Evolutionary conservation across 2,797 vertebrate genomes (phyloP).

Genomic region (Thalassophryne amazonica): DNA sequence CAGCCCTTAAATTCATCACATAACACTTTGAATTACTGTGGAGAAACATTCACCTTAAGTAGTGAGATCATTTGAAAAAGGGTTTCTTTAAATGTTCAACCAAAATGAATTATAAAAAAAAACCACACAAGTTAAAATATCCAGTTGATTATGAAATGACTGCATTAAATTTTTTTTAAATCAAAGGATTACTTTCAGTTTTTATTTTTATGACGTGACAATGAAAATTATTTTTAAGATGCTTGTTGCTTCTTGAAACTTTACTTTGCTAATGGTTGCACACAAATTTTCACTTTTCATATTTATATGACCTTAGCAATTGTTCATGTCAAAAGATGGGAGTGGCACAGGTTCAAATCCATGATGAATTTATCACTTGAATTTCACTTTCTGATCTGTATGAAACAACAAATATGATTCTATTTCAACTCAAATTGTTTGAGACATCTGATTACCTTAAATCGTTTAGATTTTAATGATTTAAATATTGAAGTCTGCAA

Average conservation of each 20-base stretch:
- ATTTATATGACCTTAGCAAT: background rate
- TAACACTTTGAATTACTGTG: background rate
- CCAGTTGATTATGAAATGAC: background rate
- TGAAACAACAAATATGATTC: too few species aligned
- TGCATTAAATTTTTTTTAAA: background rate
- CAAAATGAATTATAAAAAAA: background rate
- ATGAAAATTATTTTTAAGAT: background rate
- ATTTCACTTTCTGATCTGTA: too few species aligned
- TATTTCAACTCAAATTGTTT: too few species aligned
- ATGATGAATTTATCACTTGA: too few species aligned
- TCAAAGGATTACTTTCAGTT: constrained; percentile 1
- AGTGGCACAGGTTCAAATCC: background rate
- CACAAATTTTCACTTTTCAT: background rate
- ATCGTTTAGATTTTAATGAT: too few species aligned
- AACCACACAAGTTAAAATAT: too few species aligned
- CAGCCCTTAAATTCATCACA: background rate
- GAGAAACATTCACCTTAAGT: too few species aligned
- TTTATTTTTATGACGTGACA: too few species aligned
- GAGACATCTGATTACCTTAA: too few species aligned
- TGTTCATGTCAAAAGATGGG: background rate
- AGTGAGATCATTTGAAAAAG: constrained; percentile 5
- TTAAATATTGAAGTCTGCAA: too few species aligned
- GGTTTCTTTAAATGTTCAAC: background rate
- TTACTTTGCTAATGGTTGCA: background rate
- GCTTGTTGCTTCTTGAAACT: background rate